Percentiles rank a stretch among this genome's conserved stretches.
phyloP scores from a whole-genome alignment of 2,888 invertebrate species.

The Drosophila longiperda region DNA sequence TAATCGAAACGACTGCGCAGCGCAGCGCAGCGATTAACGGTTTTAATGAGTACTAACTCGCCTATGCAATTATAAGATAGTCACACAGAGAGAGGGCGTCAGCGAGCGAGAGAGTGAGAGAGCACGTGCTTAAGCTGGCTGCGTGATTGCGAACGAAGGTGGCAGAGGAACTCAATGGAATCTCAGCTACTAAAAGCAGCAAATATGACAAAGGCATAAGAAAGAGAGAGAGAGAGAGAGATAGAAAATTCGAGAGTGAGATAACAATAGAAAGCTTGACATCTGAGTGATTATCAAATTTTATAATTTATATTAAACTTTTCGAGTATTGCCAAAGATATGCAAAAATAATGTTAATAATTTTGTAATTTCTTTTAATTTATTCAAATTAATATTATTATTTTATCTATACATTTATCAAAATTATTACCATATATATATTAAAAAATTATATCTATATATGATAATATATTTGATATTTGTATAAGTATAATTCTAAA shows the following conservation, averaged over 20 bases:
- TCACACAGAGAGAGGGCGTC: not conserved
- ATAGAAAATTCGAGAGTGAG: not conserved
- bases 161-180: slow-evolving; percentile 38
- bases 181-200: slow-evolving; percentile 17
- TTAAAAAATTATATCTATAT: not conserved
- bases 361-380: not conserved
- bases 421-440: no score
- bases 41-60: slow-evolving; percentile 80
- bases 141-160: slow-evolving; percentile 56
- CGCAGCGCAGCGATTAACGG: slow-evolving; percentile 66
- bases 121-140: slow-evolving; percentile 21
- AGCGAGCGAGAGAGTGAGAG: not conserved
- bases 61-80: slow-evolving; percentile 76
- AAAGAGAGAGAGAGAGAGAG: not conserved
- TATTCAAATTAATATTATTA: not conserved
- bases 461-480: no score
- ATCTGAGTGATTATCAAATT: not conserved
- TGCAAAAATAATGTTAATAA: not conserved
- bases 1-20: slow-evolving; percentile 48
- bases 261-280: not conserved
- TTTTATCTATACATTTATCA: not conserved
- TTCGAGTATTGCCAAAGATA: not conserved
- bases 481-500: not conserved
- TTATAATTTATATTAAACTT: not conserved
- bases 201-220: not conserved